These are phyloP conservation scores for Metacarcinus magister DNA, from an alignment of 2,888 invertebrate species.

Conservation along the genomic window DNA sequence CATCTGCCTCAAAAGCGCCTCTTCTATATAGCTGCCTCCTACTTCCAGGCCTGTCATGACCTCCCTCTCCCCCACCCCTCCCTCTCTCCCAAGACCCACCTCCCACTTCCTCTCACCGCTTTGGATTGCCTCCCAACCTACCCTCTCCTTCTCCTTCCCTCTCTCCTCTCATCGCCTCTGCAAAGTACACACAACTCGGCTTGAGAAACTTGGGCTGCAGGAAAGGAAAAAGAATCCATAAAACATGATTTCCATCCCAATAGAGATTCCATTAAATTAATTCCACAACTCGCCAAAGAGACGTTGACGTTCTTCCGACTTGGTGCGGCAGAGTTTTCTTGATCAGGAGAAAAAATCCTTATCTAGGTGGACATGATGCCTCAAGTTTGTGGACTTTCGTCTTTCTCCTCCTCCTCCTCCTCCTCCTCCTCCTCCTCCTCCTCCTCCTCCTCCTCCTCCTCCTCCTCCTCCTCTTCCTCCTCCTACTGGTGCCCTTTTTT, in stretches of 20 bases:
- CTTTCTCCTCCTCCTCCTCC: too few species aligned
- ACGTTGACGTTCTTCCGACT: slow-evolving; percentile 26
- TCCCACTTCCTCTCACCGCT: too few species aligned
- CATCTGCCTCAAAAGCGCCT: too few species aligned
- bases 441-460: neutral
- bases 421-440: neutral
- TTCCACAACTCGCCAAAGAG: slow-evolving; percentile 26
- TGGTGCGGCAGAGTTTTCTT: neutral
- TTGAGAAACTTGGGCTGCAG: slow-evolving; percentile 8
- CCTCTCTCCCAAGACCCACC: neutral
- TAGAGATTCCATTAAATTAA: slow-evolving; percentile 13
- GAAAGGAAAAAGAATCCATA: slow-evolving; percentile 22
- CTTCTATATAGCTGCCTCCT: too few species aligned
- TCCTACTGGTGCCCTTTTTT: neutral
- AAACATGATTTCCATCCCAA: slow-evolving; percentile 26
- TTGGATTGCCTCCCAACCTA: too few species aligned
- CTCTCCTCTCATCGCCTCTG: neutral
- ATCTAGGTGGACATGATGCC: slow-evolving; percentile 14
- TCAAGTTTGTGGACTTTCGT: neutral
- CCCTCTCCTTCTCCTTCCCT: neutral
- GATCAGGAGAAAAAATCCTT: slow-evolving; percentile 15
- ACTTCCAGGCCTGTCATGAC: too few species aligned
- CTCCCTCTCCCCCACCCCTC: neutral
- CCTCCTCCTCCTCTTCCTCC: neutral
- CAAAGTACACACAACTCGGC: too few species aligned